Conservation (phyloP, 1,140 invertebrate genomes). For the Anastrepha ludens region DNA sequence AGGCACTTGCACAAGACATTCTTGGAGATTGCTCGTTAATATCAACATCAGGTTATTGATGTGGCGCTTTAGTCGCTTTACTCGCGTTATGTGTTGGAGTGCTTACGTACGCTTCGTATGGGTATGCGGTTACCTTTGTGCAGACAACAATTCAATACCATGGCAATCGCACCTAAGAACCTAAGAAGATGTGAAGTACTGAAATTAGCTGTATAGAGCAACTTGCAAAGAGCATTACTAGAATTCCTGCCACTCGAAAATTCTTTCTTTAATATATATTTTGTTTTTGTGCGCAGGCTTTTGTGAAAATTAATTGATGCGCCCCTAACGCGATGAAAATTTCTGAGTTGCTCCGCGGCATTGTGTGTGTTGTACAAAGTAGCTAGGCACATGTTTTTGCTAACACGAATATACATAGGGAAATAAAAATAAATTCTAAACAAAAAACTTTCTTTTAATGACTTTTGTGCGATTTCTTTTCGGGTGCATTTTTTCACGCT, state of each 20-base stretch:
- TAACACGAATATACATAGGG: background rate
- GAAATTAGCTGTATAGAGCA: background rate
- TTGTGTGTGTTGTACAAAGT: background rate
- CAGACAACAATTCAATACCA: background rate
- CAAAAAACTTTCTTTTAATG: background rate
- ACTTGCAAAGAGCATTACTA: background rate
- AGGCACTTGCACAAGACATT: background rate
- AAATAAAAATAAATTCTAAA: background rate
- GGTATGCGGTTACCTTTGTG: background rate
- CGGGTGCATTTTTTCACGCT: background rate
- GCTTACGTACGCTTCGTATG: background rate
- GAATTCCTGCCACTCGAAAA: too few species aligned
- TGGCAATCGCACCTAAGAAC: background rate
- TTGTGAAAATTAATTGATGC: background rate
- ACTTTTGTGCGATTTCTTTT: background rate
- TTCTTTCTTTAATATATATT: background rate
- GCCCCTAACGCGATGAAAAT: background rate
- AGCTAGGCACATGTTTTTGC: background rate
- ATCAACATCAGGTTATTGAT: conserved; percentile 24
- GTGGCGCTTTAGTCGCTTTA: background rate
- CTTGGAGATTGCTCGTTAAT: background rate
- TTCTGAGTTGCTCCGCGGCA: background rate
- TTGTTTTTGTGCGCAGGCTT: background rate
- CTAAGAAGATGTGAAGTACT: background rate
- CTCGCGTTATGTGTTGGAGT: background rate